Conservation (phyloP, 2,888 invertebrate species). For the Chrysolina haemoptera region DNA sequence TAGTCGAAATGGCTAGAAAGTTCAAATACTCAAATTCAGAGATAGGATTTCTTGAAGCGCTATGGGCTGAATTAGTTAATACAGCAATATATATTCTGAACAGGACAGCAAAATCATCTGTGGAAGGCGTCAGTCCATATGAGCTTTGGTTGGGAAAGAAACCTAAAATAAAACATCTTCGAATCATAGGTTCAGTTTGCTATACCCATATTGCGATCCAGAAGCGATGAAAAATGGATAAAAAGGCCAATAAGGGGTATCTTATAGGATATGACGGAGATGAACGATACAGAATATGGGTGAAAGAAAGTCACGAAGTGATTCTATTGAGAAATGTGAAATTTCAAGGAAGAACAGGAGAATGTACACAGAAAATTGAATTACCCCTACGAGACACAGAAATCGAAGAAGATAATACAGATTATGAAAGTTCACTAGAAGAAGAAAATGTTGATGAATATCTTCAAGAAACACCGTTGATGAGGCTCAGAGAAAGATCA, state of each 20-base stretch:
- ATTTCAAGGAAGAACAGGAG: neutral
- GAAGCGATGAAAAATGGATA: conserved; percentile 55
- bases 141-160: conserved; percentile 55
- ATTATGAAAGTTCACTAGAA: neutral
- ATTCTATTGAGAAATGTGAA: neutral
- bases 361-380: neutral
- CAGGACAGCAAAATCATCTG: conserved; percentile 53
- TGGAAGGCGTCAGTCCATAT: conserved; percentile 50
- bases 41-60: conserved; percentile 49
- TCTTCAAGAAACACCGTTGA: neutral
- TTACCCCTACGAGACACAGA: neutral
- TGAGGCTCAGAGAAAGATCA: neutral
- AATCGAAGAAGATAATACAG: neutral
- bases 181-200: conserved; percentile 52
- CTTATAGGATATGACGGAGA: conserved; percentile 59
- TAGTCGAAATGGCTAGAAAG: conserved; percentile 57
- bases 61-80: conserved; percentile 53
- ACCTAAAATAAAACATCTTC: conserved; percentile 50
- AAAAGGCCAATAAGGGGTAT: conserved; percentile 55
- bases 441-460: neutral
- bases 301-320: neutral
- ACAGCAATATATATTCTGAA: conserved; percentile 52
- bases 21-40: conserved; percentile 54
- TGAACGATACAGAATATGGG: conserved; percentile 52
- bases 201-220: conserved; percentile 53